Base-by-base conservation (phyloP, 2,113 vertebrate species). In the Zootoca vivipara region DNA sequence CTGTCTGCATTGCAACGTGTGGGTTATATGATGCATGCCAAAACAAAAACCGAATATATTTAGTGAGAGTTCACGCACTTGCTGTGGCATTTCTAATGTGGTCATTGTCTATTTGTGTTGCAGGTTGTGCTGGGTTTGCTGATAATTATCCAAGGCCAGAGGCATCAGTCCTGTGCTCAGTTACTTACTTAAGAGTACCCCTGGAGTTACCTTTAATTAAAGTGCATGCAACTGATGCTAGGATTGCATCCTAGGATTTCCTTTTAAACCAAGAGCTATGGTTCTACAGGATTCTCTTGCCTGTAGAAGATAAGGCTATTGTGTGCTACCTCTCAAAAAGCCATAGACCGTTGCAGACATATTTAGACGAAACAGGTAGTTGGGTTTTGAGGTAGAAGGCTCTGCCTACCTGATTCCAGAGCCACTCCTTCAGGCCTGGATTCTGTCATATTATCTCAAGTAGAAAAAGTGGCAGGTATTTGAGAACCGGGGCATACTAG, bases 281-380 rank as follows among this genome's bases (percentile, higher is more conserved):
- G 18, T 83, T 83, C 56, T 69, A 69, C 70, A 90, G 40, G 67
- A 28, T 75, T 35, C 0, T 65, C 40, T 84, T 92, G 64, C 15
- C 91, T 88, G 86, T 70, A 87, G 69, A 35, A 83, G 58, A 0
- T 65, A 85, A 91, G 70, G 82, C 88, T 72, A 90, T 38, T 58
- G 83, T 92, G 92, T 91, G 22, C 82, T 7, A 90, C 89, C 85
- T 78, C 91, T 84, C 72, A 92, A 92, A 93, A 91, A 74, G 90
- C 94, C 96, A 91, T 92, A 83, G 73, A 88, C 90, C 83, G 92
- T 83, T 0, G 0, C 92, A 83, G 87, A 85, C 78, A 33, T 13
- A 91, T 92, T 92, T 95, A 91, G 87, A 91, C 92, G 85, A 35
- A 90, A 69, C 83, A 91, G 91, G 18, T 92, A 94, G 92, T 92